Base-by-base conservation (phyloP, 2,888 invertebrate genomes). In the Apamea anceps region DNA sequence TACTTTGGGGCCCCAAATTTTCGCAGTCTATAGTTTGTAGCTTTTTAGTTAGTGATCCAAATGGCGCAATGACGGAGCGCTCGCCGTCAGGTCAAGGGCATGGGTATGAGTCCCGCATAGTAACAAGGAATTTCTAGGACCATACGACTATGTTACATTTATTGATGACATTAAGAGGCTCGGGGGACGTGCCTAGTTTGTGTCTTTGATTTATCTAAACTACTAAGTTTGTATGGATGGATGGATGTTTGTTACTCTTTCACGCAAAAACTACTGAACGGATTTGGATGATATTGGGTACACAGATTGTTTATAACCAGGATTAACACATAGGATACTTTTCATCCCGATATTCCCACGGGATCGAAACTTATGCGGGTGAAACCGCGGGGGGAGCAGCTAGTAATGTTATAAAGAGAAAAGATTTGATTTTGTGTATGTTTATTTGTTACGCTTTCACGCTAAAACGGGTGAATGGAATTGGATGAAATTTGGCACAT, bases 41-140 rank as follows among this genome's bases (percentile, higher is more conserved):
- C 57, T 18, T 60, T 54, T 7, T 83, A 54, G 21, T 37, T 15
- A 13, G 72, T 80, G 82, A 85, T 82, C 82, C 60, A 77, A 85
- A 84, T 81, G 72, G 45, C 77, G 60, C 15, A 32, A 60, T 62
- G 63, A 48, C 63, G 77, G 54, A 70, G 28, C 74, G 70, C 51
- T 62, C 32, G 65, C 71, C n/a, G 32, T 67, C n/a, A 76, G 68
- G 76, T 84, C 83, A 77, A 85, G 83, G 83, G 6, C 72, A 65
- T 7, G 21, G 42, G 51, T 72, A 32, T 21, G 51, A 76, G 7
- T 28, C 51, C 72, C 82, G 77, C 83, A 54, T 81, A 68, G 85
- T n/a, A 70, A 84, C 85, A 74, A 57, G 45, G 70, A 74, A 68
- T n/a, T n/a, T 57, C 15, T 32, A 10, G 13, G 18, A 28, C 12